Evolutionary conservation across 1,140 invertebrate species (phyloP).

Genomic region (Uloborus diversus): DNA sequence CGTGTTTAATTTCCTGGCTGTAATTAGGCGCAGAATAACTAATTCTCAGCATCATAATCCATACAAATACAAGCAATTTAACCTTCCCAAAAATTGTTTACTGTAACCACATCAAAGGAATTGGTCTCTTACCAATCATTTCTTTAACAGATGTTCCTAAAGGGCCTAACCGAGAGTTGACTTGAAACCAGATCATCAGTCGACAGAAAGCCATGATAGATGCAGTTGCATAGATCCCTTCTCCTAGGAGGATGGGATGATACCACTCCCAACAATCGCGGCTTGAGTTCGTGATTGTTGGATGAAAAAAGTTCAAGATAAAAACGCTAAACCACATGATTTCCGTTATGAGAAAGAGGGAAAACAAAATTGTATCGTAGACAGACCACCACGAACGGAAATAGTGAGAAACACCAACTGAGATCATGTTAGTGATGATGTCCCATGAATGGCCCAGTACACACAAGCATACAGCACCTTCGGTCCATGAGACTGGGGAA

Average conservation of each 20-base stretch:
- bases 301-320: background rate
- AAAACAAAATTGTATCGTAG: conserved; percentile 54
- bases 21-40: no score
- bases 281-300: conserved; percentile 3
- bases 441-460: conserved; percentile 52
- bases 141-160: conserved; percentile 61
- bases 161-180: conserved; percentile 72
- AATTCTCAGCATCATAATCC: no score
- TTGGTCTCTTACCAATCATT: conserved; percentile 38
- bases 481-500: conserved; percentile 48
- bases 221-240: conserved; percentile 55
- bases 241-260: conserved; percentile 56
- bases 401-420: conserved; percentile 37
- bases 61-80: no score
- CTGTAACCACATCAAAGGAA: background rate
- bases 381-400: conserved; percentile 56
- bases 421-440: conserved; percentile 36
- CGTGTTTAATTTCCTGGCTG: no score
- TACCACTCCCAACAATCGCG: conserved; percentile 53
- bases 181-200: conserved; percentile 70
- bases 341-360: conserved; percentile 48
- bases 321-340: conserved; percentile 49
- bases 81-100: background rate
- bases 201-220: conserved; percentile 60
- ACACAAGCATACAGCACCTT: conserved; percentile 45